Evolutionary conservation across 2,797 vertebrate species (phyloP), one percentile per base, ranked within the genome.

Genomic region (Lutjanus campechanus): DNA sequence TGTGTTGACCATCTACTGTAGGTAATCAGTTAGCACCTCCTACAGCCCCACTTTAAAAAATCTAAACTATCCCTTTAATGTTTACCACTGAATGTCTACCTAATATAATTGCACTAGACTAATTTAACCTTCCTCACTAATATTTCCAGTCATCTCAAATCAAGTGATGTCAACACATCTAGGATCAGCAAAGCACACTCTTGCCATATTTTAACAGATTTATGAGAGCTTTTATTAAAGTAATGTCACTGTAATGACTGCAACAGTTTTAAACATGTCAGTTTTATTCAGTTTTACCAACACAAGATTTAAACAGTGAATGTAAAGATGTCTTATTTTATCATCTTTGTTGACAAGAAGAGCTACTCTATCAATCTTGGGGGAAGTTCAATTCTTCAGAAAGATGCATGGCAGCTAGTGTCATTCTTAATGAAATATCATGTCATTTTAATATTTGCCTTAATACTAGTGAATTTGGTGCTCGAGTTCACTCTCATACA

Each of bases 351-450:
- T 36, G 22, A 76, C 20, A 59, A 80, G 19, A 20, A 62, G 19
- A 44, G 11, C 12, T 41, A 12, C 59, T 61, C 43, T 41, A 3
- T 20, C 5, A 19, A 10, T 36, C 3, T 16, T 4, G 20, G 7
- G 1, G 10, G 40, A 8, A 61, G 43, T 19, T 22, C 0, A 3
- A 63, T 3, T 46, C 20, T 44, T 15, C n/a, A 40, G 9, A 62
- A 55, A 51, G 10, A 61, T 75, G 2, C 63, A 50, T 77, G 73
- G 79, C 81, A 90, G 88, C 83, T 88, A 75, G 22, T 80, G 62
- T 69, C 58, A 82, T 77, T 41, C 3, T 59, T 69, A 75, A 56
- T 59, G 54, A 81, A 73, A 50, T 69, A 0, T 47, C 49, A 62
- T 63, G 20, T 36, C 7, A 59, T 66, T 50, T 63, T 46, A 29